Evolutionary conservation across 2,113 vertebrate genomes (phyloP), one percentile per base, ranked within the genome.

Genomic region (Scomber colias): DNA sequence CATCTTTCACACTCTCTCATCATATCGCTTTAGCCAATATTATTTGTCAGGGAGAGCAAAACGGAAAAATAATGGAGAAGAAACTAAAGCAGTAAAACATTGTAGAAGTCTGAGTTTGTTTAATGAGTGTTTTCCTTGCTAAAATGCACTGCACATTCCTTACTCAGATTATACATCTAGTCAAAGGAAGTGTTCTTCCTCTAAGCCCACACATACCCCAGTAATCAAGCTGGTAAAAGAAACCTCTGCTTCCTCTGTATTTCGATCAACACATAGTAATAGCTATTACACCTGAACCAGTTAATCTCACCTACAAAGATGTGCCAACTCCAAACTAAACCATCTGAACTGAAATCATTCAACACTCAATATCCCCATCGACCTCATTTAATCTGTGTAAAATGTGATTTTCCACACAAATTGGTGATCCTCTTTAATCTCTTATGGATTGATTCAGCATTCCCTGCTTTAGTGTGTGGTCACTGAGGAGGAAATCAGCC

Each of bases 371-470:
- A 67, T 84, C 69, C 46, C 35, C 70, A 92, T 88, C 60, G 69
- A 92, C 88, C 75, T 82, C 24, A 16, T 78, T 86, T 85, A 83
- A 87, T 81, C 64, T 16, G 81, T 81, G 77, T 75, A 82, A 92
- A 87, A 89, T 88, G 82, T 75, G 82, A 92, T 89, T 87, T 90
- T 89, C 83, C 68, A 69, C 75, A 68, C 66, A 77, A 71, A 84
- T 75, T 70, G 79, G 89, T 88, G 89, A 90, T 90, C 83, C 74
- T 63, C 68, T 94, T 90, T 90, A 90, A 93, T 92, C 87, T 87
- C 51, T 54, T 66, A 78, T 85, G 75, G 89, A 92, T 93, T 79
- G 77, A 57, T 80, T 55, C 62, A 81, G 81, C 77, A 82, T 70
- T 59, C 31, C 66, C 61, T 17, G 65, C 65, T 90, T 84, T 77